Evolutionary conservation across 1,140 invertebrate genomes (phyloP), one percentile per base, ranked within the genome.

Genomic region (Leptopilina clavipes): DNA sequence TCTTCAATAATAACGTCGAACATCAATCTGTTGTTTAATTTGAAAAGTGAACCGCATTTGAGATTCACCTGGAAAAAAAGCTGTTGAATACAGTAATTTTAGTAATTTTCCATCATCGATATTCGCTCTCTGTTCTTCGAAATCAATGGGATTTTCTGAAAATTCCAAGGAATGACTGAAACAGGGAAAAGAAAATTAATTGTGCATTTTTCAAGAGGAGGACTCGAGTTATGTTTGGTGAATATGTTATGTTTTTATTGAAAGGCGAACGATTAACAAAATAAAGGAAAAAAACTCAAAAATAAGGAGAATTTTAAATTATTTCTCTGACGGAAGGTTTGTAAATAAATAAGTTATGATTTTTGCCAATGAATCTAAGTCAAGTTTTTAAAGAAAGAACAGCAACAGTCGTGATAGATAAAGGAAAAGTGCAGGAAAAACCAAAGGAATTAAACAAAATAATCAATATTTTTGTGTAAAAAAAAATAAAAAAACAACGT

Each of bases 1-100:
- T 86, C 0, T 87, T 88, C 44, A 83, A 85, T 22, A 85, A 82
- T 18, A 77, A 76, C 5, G 77, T 77, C 17, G 74, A 78, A 0
- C 73, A 78, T 65, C 76, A 80, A 71, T 22, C 59, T 10, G 25
- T 14, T 22, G 11, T 40, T 40, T 40, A 40, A 6, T 65, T 22
- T 65, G 22, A 65, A 22, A n/a, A 65, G 31, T 31, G 14, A 52
- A n/a, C 6, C 14, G 48, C 48, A 17, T 14, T 3, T 6, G 5
- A 6, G 17, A 17, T n/a, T n/a, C n/a, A 8, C n/a, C 12, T 7
- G 43, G 9, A 7, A 17, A 52, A 52, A 52, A 45, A 52, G 2
- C 48, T 17, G 14, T 52, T 52, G 48, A 52, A 52, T 52, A 52
- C 44, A 45, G 25, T 5, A 31, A 31, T 31, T 31, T 1, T 2